Conservation (phyloP, 2,888 invertebrate genomes). For the Noctua janthina region DNA sequence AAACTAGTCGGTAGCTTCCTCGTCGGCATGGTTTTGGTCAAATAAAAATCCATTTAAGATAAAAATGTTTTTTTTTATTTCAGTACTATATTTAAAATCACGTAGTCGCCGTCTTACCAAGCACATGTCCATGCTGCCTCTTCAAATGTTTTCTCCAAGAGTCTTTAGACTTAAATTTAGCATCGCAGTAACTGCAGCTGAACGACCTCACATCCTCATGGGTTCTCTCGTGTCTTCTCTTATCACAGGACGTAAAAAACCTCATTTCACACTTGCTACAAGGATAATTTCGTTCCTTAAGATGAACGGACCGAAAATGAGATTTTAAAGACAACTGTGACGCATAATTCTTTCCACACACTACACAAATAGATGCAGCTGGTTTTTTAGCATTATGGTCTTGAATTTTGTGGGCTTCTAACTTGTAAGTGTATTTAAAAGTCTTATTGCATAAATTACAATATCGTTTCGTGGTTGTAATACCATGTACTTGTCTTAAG, state of each 20-base stretch:
- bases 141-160: constrained; percentile 75
- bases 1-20: background rate
- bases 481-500: constrained; percentile 58
- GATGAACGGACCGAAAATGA: constrained; percentile 74
- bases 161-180: constrained; percentile 76
- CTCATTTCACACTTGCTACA: constrained; percentile 72
- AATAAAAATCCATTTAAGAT: constrained; percentile 5
- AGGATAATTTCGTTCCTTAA: constrained; percentile 71
- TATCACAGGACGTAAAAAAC: constrained; percentile 75
- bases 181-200: constrained; percentile 73
- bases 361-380: constrained; percentile 62
- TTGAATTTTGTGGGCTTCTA: constrained; percentile 70
- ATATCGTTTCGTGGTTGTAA: constrained; percentile 50
- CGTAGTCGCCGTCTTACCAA: constrained; percentile 8
- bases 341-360: constrained; percentile 74
- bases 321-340: constrained; percentile 68
- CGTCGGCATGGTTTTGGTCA: background rate
- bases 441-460: constrained; percentile 69
- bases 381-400: constrained; percentile 71
- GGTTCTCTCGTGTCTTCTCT: constrained; percentile 74
- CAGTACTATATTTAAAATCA: background rate
- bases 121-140: constrained; percentile 69
- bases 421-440: constrained; percentile 70
- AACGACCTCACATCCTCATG: constrained; percentile 73
- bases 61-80: background rate